Percentiles rank a stretch among this genome's conserved stretches.
phyloP scores from a whole-genome alignment of 64 coral and sea anemone genomes.

The Montipora cactus region DNA sequence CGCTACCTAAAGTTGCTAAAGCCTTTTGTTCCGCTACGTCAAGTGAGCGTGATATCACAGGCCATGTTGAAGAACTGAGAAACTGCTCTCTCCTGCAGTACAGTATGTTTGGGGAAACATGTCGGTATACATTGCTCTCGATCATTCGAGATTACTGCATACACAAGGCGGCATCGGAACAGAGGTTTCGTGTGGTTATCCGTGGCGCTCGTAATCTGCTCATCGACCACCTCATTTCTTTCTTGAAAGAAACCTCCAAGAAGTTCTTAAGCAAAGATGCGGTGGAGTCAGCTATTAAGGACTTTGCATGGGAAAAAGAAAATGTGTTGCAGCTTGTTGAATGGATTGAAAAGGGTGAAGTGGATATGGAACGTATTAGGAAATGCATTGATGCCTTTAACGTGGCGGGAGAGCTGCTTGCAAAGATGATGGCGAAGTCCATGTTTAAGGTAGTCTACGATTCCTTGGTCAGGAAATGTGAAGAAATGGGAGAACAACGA shows the following conservation, averaged over 20 bases:
- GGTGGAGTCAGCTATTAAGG: constrained; percentile 19
- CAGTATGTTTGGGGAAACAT: neutral
- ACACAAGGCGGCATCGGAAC: neutral
- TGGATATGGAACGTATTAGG: no score
- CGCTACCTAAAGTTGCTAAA: neutral
- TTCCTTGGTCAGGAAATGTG: neutral
- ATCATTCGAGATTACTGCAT: constrained; percentile 14
- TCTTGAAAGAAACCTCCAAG: constrained; percentile 9
- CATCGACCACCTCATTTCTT: constrained; percentile 18
- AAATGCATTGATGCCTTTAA: no score
- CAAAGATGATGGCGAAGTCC: constrained; percentile 20
- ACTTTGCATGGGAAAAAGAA: constrained; percentile 27
- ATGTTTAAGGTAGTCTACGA: constrained; percentile 1
- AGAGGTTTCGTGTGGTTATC: neutral
- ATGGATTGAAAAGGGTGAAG: no score
- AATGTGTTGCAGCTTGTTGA: neutral
- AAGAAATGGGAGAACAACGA: constrained; percentile 19
- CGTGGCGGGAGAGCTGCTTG: no score
- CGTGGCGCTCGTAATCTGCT: neutral
- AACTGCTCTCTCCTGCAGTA: neutral
- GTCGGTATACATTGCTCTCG: neutral
- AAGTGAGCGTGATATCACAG: neutral
- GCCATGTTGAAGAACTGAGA: neutral
- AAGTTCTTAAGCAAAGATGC: constrained; percentile 43
- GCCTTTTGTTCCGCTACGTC: neutral